Conservation (phyloP, 2,113 vertebrate species). For the Lagopus leucura region DNA sequence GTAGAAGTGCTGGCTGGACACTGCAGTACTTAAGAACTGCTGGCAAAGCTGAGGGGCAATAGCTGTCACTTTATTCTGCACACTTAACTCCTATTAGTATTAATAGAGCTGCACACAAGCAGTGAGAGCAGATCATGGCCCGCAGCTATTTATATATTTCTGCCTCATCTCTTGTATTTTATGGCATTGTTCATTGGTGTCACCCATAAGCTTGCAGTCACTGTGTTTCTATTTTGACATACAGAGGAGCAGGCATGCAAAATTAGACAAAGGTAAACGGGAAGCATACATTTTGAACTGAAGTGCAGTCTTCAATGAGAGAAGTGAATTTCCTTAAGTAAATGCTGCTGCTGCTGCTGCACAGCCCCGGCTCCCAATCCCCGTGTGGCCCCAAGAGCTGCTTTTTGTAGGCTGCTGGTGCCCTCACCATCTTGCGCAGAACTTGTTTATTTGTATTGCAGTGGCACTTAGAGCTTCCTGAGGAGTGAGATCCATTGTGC, state of each 20-base stretch:
- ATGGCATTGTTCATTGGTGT: constrained; percentile 20
- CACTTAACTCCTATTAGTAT: constrained; percentile 69
- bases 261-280: background rate
- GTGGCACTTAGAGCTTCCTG: constrained; percentile 61
- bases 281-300: background rate
- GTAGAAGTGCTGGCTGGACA: background rate
- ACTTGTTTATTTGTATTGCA: constrained; percentile 68
- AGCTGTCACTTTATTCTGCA: constrained; percentile 62
- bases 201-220: constrained; percentile 16
- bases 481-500: constrained; percentile 68
- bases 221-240: background rate
- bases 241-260: background rate
- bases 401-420: constrained; percentile 60
- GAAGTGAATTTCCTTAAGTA: constrained; percentile 5
- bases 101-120: constrained; percentile 50
- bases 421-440: constrained; percentile 64
- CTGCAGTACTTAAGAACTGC: background rate
- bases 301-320: background rate
- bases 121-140: constrained; percentile 58
- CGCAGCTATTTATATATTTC: constrained; percentile 48
- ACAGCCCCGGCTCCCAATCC: constrained; percentile 16
- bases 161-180: constrained; percentile 34
- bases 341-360: background rate
- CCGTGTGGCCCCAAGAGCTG: constrained; percentile 28
- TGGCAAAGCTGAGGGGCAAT: constrained; percentile 29